Evolutionary conservation across 1,140 invertebrate species (phyloP).

Genomic region (Diorhabda elongata): DNA sequence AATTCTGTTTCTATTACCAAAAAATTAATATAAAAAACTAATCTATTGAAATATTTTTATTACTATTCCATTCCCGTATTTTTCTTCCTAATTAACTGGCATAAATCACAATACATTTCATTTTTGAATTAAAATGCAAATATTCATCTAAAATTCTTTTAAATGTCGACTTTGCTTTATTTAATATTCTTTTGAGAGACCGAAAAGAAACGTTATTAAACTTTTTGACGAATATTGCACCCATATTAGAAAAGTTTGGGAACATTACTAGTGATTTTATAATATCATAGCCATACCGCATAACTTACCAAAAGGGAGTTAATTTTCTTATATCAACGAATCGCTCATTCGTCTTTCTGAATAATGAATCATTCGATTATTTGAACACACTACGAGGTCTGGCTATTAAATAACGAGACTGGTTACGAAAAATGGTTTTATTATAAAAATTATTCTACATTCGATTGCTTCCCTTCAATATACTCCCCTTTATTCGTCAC

Average conservation of each 20-base stretch:
- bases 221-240: constrained; percentile 4
- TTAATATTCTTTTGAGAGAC: constrained; percentile 14
- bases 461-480: too few relatives aligned
- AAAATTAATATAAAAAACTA: not conserved
- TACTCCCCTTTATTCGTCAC: too few relatives aligned
- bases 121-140: constrained; percentile 22
- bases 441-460: too few relatives aligned
- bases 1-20: not conserved
- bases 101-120: constrained; percentile 23
- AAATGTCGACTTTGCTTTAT: constrained; percentile 13
- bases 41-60: constrained; percentile 11
- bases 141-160: constrained; percentile 17
- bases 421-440: too few relatives aligned
- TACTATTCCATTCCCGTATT: constrained; percentile 13
- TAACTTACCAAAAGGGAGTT: too few relatives aligned
- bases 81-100: constrained; percentile 17
- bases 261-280: not conserved
- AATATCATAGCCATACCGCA: too few relatives aligned
- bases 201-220: constrained; percentile 18
- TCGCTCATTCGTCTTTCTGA: too few relatives aligned
- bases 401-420: too few relatives aligned
- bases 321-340: too few relatives aligned
- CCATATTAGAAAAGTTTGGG: not conserved
- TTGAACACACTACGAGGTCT: too few relatives aligned
- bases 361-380: too few relatives aligned